Base-by-base conservation (phyloP, 2,888 invertebrate genomes). In the Drosophila robusta region DNA sequence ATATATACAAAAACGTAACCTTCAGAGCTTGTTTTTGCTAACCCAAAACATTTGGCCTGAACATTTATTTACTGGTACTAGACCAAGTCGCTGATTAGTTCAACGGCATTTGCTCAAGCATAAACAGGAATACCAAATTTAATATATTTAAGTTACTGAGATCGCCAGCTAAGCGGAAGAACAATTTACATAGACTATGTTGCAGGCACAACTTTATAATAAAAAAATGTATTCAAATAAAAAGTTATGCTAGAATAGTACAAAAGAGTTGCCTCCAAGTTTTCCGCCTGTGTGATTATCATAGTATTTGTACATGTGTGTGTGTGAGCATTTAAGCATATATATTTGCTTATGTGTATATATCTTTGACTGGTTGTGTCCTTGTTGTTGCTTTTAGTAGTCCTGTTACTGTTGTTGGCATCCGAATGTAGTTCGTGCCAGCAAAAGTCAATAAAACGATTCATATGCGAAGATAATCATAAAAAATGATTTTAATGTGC, bases 401-500 rank as follows among this genome's bases (percentile, higher is more conserved):
- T 29, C 26, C 26, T 29, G 26, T 22, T 22, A 22, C 26, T 29
- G 26, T 6, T 29, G 26, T 1, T 2, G 34, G 34, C 34, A 12
- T 11, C 12, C 34, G 34, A 12, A 34, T 34, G 34, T 34, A 34
- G 16, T 64, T 45, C 41, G 34, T 57, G 45, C 41, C 32, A 22
- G 44, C 42, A 44, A 45, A 34, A 65, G 75, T 71, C 82, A 82
- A 82, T 78, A 78, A 78, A 82, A 79, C 79, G 79, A 78, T 82
- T 60, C 80, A 71, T 64, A 79, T 75, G 79, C 76, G 64, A 51
- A 62, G 62, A 81, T 78, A 75, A 82, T 65, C 66, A 75, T 78
- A 82, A 82, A 82, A 78, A 78, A 75, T 78, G 38, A 78, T 78
- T 67, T 79, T 82, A 82, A 79, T 80, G 63, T 36, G 41, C 54